These are phyloP conservation scores for Ataeniobius toweri DNA, from an alignment of 2,797 vertebrate species.

Conservation along the genomic window DNA sequence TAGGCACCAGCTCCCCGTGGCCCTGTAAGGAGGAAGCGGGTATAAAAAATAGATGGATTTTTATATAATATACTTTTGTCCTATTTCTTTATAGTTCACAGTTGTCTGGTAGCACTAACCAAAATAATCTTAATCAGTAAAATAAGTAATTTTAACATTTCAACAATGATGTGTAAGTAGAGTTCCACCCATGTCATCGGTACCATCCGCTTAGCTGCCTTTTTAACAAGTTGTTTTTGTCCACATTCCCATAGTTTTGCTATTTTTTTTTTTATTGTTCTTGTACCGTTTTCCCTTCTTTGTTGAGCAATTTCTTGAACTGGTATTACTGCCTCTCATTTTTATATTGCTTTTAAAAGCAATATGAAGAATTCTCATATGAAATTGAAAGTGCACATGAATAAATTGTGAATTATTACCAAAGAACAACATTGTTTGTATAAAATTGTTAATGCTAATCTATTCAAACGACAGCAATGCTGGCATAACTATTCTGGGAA, in stretches of 20 bases:
- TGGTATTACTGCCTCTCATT: background rate
- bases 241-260: background rate
- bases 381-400: background rate
- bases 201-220: background rate
- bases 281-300: background rate
- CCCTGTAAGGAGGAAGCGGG: too few relatives aligned
- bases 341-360: too few relatives aligned
- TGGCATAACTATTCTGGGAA: background rate
- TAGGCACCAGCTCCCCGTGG: too few relatives aligned
- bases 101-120: background rate
- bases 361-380: too few relatives aligned
- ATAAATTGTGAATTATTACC: background rate
- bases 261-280: background rate
- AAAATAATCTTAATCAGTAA: background rate
- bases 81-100: background rate
- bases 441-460: background rate
- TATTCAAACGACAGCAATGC: background rate
- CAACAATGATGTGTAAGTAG: background rate
- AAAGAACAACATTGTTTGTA: background rate
- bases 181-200: too few relatives aligned
- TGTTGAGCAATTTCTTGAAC: background rate
- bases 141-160: background rate
- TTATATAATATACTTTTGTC: background rate
- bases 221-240: background rate
- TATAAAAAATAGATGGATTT: too few relatives aligned